Percentiles rank a stretch among this genome's conserved stretches.
phyloP scores from a whole-genome alignment of 2,113 vertebrate genomes.

The Poecilia latipinna region DNA sequence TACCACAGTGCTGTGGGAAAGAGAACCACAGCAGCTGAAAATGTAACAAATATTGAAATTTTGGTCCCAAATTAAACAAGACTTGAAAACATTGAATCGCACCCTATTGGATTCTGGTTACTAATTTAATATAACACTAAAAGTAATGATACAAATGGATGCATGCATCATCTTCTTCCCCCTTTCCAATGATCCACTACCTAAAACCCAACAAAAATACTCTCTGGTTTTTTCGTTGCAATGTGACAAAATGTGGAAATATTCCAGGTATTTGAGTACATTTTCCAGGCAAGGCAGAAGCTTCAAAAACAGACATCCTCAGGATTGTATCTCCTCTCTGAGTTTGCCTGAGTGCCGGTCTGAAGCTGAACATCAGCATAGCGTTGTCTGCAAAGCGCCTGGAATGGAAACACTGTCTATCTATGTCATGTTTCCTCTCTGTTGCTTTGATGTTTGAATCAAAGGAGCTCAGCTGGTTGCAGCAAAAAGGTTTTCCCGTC shows the following conservation, averaged over 20 bases:
- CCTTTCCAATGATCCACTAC: background rate
- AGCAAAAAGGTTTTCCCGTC: constrained; percentile 45
- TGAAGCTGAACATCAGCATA: constrained; percentile 24
- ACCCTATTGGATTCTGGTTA: too few relatives aligned
- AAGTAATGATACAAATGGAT: too few relatives aligned
- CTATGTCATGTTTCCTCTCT: constrained; percentile 32
- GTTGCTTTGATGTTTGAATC: constrained; percentile 66
- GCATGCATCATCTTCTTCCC: background rate
- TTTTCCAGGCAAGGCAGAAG: background rate
- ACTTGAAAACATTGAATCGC: too few relatives aligned
- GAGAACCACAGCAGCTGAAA: too few relatives aligned
- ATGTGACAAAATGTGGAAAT: background rate
- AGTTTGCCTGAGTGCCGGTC: background rate
- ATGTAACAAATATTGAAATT: too few relatives aligned
- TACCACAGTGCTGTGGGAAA: too few relatives aligned
- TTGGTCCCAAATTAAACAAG: too few relatives aligned
- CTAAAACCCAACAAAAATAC: background rate
- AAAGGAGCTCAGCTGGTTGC: constrained; percentile 65
- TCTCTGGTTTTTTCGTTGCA: background rate
- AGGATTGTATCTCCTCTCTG: background rate
- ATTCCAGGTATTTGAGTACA: background rate
- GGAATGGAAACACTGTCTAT: constrained; percentile 52
- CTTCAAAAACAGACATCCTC: background rate
- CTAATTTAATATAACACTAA: too few relatives aligned
- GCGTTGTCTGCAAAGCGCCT: constrained; percentile 49